Percentiles rank a stretch among this genome's conserved stretches.
These are phyloP conservation scores for Epinephelus lanceolatus DNA, from an alignment of 2,113 vertebrate species.

Conservation along the genomic window DNA sequence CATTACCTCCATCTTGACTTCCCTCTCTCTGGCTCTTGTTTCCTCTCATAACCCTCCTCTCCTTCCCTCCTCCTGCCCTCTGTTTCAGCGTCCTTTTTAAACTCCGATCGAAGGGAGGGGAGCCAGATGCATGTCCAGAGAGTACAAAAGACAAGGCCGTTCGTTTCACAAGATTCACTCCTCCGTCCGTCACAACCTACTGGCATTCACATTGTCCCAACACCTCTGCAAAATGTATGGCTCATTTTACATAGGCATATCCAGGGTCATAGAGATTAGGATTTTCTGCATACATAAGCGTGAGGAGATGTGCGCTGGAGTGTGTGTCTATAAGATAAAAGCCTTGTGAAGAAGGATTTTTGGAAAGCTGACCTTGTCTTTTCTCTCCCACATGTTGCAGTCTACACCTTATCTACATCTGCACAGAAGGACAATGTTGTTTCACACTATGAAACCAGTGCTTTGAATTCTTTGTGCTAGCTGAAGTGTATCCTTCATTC, in stretches of 20 bases:
- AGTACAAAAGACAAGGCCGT: conserved; percentile 46
- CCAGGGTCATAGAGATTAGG: background rate
- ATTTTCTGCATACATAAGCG: conserved; percentile 1
- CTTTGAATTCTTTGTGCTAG: conserved; percentile 2
- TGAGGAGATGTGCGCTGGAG: background rate
- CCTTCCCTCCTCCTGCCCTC: conserved; percentile 3
- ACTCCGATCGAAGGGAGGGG: conserved; percentile 6
- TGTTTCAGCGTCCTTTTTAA: conserved; percentile 19
- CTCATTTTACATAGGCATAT: conserved; percentile 22
- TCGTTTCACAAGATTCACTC: conserved; percentile 50
- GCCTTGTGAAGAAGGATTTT: background rate
- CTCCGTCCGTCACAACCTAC: conserved; percentile 13
- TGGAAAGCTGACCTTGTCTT: background rate
- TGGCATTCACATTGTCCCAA: conserved; percentile 18
- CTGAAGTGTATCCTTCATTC: background rate
- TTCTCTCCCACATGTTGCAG: background rate
- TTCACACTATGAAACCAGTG: conserved; percentile 1
- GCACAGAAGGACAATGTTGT: conserved; percentile 2
- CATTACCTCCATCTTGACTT: conserved; percentile 50
- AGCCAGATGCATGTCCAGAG: conserved; percentile 13
- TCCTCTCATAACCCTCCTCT: conserved; percentile 2
- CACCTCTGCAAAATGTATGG: background rate
- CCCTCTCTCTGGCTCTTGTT: conserved; percentile 28
- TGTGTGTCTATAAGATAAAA: background rate
- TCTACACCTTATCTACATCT: background rate